These are phyloP conservation scores for Drosophila lutescens DNA, from an alignment of 2,888 invertebrate species.

Conservation along the genomic window DNA sequence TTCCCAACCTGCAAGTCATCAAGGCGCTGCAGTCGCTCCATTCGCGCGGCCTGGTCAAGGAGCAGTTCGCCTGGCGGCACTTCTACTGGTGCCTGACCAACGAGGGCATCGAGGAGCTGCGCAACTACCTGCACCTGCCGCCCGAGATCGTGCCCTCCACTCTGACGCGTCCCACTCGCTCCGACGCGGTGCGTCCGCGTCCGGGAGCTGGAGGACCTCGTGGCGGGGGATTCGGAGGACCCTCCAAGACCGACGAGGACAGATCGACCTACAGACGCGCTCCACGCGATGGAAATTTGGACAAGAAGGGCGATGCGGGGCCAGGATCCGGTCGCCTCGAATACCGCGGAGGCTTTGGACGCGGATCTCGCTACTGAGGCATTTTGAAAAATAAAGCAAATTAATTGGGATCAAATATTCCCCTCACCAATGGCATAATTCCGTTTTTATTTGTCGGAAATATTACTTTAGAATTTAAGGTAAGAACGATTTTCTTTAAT, in stretches of 20 bases:
- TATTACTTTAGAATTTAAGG: too few species aligned
- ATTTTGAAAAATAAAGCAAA: background rate
- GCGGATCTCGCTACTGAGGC: background rate
- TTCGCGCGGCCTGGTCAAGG: background rate
- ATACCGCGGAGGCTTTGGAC: slow-evolving; percentile 2
- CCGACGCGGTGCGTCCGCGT: background rate
- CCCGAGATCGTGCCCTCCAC: slow-evolving; percentile 7
- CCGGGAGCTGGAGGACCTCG: background rate
- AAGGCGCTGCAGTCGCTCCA: background rate
- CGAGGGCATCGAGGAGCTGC: slow-evolving; percentile 8
- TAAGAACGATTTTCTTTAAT: too few species aligned
- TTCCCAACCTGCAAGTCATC: slow-evolving; percentile 3
- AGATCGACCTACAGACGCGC: background rate
- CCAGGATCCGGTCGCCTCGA: background rate
- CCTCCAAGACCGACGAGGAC: slow-evolving; percentile 2
- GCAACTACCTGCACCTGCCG: slow-evolving; percentile 2
- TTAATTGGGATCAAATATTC: background rate
- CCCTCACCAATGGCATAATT: too few species aligned
- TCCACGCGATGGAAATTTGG: background rate
- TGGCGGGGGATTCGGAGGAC: background rate
- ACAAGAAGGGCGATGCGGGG: slow-evolving; percentile 4
- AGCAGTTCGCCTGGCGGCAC: slow-evolving; percentile 5
- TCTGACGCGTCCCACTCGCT: background rate
- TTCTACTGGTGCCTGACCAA: slow-evolving; percentile 2
- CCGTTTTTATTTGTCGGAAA: too few species aligned